Evolutionary conservation across 2,797 vertebrate species (phyloP).

Genomic region (Rhabdophis nuchalis): DNA sequence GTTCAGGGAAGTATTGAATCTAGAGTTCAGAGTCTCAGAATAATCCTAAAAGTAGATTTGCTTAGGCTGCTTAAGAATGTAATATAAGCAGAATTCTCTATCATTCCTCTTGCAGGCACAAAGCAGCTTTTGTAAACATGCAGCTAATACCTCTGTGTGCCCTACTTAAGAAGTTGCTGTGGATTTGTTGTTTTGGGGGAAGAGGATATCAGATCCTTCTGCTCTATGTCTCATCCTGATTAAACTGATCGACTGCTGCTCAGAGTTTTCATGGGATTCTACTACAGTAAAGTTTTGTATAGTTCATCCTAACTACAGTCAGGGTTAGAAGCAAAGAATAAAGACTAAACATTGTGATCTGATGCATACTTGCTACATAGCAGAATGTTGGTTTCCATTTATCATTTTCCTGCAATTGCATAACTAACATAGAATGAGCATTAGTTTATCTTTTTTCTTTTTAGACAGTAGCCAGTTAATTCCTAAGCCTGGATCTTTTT

Average conservation of each 20-base stretch:
- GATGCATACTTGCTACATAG: background rate
- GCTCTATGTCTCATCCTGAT: background rate
- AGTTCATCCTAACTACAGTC: background rate
- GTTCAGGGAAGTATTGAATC: background rate
- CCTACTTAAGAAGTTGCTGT: background rate
- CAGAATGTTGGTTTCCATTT: background rate
- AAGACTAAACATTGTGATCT: background rate
- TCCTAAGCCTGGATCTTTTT: background rate
- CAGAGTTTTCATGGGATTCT: background rate
- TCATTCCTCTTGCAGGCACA: background rate
- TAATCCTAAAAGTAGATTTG: background rate
- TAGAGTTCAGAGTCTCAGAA: background rate
- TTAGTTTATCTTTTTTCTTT: background rate
- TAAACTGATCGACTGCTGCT: background rate
- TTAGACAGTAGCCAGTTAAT: slow-evolving; percentile 20
- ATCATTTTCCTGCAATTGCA: background rate
- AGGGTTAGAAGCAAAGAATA: no score
- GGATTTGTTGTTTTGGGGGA: background rate
- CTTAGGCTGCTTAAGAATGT: background rate
- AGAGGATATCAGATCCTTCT: background rate
- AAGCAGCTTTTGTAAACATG: background rate
- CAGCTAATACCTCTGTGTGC: background rate
- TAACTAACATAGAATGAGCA: background rate
- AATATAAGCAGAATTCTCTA: background rate
- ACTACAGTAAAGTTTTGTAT: background rate